Percentiles rank a stretch among this genome's conserved stretches.
These are phyloP conservation scores for Hyperopisus bebe DNA, from an alignment of 2,113 vertebrate genomes.

Conservation along the genomic window DNA sequence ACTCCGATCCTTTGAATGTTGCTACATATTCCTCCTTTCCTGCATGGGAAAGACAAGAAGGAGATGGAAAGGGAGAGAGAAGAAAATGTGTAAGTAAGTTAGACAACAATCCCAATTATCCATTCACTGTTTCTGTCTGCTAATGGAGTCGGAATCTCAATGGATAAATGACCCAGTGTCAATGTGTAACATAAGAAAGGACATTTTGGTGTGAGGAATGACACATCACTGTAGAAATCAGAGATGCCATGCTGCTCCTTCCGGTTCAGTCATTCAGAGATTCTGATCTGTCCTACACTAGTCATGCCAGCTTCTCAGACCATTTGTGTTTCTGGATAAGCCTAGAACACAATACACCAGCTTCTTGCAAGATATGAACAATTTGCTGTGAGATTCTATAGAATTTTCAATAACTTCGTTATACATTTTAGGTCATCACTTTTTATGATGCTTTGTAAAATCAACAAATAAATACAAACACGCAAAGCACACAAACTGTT, in stretches of 20 bases:
- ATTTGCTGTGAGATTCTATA: neutral
- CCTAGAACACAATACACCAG: neutral
- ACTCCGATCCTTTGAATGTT: slow-evolving; percentile 98
- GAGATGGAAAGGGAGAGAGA: slow-evolving; percentile 35
- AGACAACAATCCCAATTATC: neutral
- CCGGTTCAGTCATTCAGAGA: neutral
- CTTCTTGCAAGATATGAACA: neutral
- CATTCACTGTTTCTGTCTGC: neutral
- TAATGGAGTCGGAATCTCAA: neutral
- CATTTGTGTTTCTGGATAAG: neutral
- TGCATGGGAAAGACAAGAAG: slow-evolving; percentile 46
- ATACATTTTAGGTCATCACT: neutral
- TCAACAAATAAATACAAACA: neutral
- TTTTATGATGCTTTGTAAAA: neutral
- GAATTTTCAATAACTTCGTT: neutral
- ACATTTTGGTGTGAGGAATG: neutral
- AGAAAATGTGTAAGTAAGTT: neutral
- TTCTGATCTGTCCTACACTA: neutral
- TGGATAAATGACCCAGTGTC: neutral
- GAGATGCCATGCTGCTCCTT: neutral
- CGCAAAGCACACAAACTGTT: neutral
- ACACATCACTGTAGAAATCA: neutral
- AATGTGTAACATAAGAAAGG: neutral
- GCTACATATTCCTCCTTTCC: slow-evolving; percentile 97
- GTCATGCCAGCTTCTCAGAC: neutral